Evolutionary conservation across 1,140 invertebrate genomes (phyloP), one percentile per base, ranked within the genome.

Genomic region (Pseudomyrmex flavicornis): DNA sequence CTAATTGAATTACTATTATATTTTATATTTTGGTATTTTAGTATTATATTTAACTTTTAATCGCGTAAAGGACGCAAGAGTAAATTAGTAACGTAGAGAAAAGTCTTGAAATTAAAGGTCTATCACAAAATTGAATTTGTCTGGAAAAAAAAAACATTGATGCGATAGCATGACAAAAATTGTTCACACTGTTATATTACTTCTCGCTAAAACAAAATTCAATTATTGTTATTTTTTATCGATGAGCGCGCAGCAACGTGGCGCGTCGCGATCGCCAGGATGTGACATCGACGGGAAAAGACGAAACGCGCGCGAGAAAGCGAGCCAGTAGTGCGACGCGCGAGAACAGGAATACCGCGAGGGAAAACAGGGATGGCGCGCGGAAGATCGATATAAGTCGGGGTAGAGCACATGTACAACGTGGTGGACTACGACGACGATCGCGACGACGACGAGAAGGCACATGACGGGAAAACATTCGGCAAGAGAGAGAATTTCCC

Each of bases 401-500:
- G 44, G 35, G 7, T 35, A 56, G 66, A 85, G 72, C 86, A 82
- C 65, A 88, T 85, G 86, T 59, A 80, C 69, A 13, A 58, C 65
- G 59, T 9, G 20, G 26, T 12, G 54, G 59, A 26, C 52, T 22
- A 13, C 46, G 26, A 62, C 58, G 72, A 63, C 61, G 74, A 52
- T 17, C 26, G 44, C 58, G 72, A 59, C 9, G 58, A 50, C 56
- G 72, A 61, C 17, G 13, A 74, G 12, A 15, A 22, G 66, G 54
- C 66, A 80, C 54, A 70, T 22, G 66, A 44, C 66, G 76, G 82
- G 76, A 88, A 88, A 83, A 85, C 79, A 90, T 76, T 87, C 54
- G 77, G 80, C 58, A 79, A 20, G 65, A 70, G 86, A 26, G 65
- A 87, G 85, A 80, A 90, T 90, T 90, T 90, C 84, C 87, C 80